phyloP scores from a whole-genome alignment of 2,113 vertebrate genomes.

The Heloderma charlesbogerti region DNA sequence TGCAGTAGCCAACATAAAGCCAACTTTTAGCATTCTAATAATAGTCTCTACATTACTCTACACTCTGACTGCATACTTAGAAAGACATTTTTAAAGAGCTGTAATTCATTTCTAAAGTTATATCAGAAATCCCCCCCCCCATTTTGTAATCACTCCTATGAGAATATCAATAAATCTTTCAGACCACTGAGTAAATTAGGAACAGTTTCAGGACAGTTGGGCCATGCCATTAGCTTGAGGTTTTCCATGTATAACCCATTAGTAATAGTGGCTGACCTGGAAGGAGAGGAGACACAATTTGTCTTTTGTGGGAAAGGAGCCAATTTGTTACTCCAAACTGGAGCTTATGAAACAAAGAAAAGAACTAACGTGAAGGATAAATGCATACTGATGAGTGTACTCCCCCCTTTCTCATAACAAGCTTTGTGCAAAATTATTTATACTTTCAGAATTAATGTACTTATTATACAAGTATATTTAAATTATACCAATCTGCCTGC shows the following conservation, averaged over 20 bases:
- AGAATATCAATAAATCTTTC: conserved; percentile 48
- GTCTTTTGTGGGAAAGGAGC: conserved; percentile 46
- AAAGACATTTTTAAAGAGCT: background rate
- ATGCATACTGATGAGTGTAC: conserved; percentile 34
- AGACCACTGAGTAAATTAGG: conserved; percentile 54
- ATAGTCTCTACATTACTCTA: background rate
- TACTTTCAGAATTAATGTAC: conserved; percentile 30
- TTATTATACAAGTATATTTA: conserved; percentile 45
- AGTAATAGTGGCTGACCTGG: conserved; percentile 46
- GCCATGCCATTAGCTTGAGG: conserved; percentile 46
- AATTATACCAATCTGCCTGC: conserved; percentile 14
- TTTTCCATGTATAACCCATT: conserved; percentile 38
- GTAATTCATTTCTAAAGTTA: conserved; percentile 54
- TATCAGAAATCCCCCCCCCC: conserved; percentile 3
- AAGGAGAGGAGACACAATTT: conserved; percentile 59
- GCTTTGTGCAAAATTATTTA: background rate
- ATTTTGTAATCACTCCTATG: conserved; percentile 42
- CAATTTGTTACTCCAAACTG: conserved; percentile 59
- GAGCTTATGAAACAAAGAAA: conserved; percentile 42
- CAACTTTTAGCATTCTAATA: conserved; percentile 28
- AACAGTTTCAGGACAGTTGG: conserved; percentile 40
- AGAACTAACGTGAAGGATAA: conserved; percentile 49
- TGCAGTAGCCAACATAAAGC: background rate
- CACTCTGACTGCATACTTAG: conserved; percentile 11
- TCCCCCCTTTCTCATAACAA: conserved; percentile 23